phyloP scores from a whole-genome alignment of 2,888 invertebrate species.

The Standfussiana lucernea region DNA sequence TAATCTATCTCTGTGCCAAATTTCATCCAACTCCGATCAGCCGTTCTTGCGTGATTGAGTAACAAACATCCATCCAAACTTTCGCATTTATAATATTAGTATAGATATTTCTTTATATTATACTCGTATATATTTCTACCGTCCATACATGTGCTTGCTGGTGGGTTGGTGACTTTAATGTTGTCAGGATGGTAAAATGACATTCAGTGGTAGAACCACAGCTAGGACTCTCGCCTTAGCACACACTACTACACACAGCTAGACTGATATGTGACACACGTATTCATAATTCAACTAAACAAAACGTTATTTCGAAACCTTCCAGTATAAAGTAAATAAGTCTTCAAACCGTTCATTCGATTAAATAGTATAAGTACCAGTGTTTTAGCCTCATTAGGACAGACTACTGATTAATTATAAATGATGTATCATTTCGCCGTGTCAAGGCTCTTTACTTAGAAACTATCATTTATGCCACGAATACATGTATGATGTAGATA shows the following conservation, averaged over 20 bases:
- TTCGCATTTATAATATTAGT: too few relatives aligned
- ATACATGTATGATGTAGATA: conserved; percentile 4
- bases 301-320: background rate
- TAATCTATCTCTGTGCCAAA: too few relatives aligned
- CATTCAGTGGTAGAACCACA: background rate
- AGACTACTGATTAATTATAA: conserved; percentile 36
- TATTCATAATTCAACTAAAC: background rate
- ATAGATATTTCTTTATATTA: too few relatives aligned
- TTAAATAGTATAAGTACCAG: conserved; percentile 7
- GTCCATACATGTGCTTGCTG: background rate
- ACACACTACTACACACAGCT: too few relatives aligned
- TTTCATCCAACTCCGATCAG: too few relatives aligned
- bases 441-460: conserved; percentile 35
- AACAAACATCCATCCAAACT: too few relatives aligned
- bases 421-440: conserved; percentile 11
- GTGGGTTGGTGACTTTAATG: background rate
- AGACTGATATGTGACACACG: too few relatives aligned
- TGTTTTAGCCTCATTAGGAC: conserved; percentile 31
- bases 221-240: too few relatives aligned
- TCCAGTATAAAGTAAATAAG: background rate
- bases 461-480: conserved; percentile 34
- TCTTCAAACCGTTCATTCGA: background rate
- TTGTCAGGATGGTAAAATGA: background rate
- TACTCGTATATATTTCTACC: too few relatives aligned
- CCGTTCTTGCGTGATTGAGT: too few relatives aligned